A percentile compares a stretch with the other conserved stretches of the same genome.
These are phyloP conservation scores for Pasiphila rectangulata DNA, from an alignment of 2,888 invertebrate species.

Conservation along the genomic window DNA sequence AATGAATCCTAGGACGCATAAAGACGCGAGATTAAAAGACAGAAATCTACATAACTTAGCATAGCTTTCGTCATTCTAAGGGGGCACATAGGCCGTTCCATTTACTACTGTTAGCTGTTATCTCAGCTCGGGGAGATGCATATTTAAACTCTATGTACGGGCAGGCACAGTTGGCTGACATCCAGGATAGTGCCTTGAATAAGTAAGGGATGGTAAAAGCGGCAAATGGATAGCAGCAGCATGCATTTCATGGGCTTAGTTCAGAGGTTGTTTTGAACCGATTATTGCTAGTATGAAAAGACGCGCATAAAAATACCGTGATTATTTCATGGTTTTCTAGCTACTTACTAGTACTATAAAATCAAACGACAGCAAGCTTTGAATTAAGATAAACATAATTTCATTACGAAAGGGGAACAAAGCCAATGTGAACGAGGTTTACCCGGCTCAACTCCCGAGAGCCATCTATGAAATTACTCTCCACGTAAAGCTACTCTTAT, in stretches of 20 bases:
- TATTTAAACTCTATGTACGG: slow-evolving; percentile 22
- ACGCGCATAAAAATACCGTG: not conserved
- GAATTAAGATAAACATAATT: slow-evolving; percentile 37
- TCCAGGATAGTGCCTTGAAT: slow-evolving; percentile 26
- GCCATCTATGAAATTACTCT: slow-evolving; percentile 63
- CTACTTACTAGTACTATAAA: slow-evolving; percentile 10
- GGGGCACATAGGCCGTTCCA: slow-evolving; percentile 13
- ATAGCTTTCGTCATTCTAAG: slow-evolving; percentile 11
- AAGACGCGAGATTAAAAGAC: slow-evolving; percentile 4
- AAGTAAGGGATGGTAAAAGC: slow-evolving; percentile 22
- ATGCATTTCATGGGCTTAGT: slow-evolving; percentile 12
- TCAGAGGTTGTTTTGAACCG: slow-evolving; percentile 10
- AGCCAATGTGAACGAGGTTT: slow-evolving; percentile 55
- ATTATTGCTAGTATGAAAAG: not conserved
- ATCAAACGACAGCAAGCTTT: slow-evolving; percentile 21
- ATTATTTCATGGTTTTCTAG: not conserved
- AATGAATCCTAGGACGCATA: slow-evolving; percentile 1
- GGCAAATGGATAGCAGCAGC: slow-evolving; percentile 17
- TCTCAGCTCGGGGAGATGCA: slow-evolving; percentile 19
- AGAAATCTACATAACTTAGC: slow-evolving; percentile 13
- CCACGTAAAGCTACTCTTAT: slow-evolving; percentile 57
- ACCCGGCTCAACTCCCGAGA: slow-evolving; percentile 56
- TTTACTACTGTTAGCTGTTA: slow-evolving; percentile 19
- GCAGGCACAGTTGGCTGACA: slow-evolving; percentile 21
- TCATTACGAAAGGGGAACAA: slow-evolving; percentile 58